Conservation (phyloP, 2,888 invertebrate species). For the Mimumesa dahlbomi region DNA sequence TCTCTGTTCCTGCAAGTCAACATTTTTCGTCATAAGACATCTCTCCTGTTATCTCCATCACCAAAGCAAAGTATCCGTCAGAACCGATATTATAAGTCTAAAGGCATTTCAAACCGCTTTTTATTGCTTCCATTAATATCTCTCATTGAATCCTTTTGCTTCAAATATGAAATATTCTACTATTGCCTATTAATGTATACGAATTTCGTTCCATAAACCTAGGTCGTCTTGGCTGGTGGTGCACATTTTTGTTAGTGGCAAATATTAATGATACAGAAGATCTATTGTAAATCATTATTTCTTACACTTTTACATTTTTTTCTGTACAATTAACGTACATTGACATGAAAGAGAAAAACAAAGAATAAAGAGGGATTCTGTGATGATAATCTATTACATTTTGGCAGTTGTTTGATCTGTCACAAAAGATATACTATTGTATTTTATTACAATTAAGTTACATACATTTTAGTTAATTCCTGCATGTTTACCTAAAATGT, state of each 20-base stretch:
- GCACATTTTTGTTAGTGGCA: constrained; percentile 24
- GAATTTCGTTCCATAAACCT: constrained; percentile 73
- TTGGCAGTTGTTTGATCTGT: constrained; percentile 53
- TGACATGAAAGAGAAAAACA: constrained; percentile 38
- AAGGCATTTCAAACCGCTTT: constrained; percentile 59
- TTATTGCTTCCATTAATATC: constrained; percentile 44
- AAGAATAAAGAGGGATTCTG: constrained; percentile 53
- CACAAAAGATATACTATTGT: constrained; percentile 15
- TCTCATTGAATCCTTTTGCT: constrained; percentile 43
- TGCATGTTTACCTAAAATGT: constrained; percentile 21
- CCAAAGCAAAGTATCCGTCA: constrained; percentile 45
- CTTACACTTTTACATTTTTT: constrained; percentile 15
- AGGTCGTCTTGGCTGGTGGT: constrained; percentile 76
- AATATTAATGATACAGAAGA: constrained; percentile 49
- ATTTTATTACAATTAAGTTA: constrained; percentile 12
- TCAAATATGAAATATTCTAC: constrained; percentile 64
- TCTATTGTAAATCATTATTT: constrained; percentile 23
- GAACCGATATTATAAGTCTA: constrained; percentile 51
- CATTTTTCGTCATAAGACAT: constrained; percentile 24
- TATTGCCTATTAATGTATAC: constrained; percentile 69
- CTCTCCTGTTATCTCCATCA: constrained; percentile 28
- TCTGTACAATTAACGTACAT: constrained; percentile 20
- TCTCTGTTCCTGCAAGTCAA: constrained; percentile 26
- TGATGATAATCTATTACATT: constrained; percentile 34
- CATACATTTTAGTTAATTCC: constrained; percentile 29